phyloP scores from a whole-genome alignment of 2,797 vertebrate species.

The Nyctalus aviator region DNA sequence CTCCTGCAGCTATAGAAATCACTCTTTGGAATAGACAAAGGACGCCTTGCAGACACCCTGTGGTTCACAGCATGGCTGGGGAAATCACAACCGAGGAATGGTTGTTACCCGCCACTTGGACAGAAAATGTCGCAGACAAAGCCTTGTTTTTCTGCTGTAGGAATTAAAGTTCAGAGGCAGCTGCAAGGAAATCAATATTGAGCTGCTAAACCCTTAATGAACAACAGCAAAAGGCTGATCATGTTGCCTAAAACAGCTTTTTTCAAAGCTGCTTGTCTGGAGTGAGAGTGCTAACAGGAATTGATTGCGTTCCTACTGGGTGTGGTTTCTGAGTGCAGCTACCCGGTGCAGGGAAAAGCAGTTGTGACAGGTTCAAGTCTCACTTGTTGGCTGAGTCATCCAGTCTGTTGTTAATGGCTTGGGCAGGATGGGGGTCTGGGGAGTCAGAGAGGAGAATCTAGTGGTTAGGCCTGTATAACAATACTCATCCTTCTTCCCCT shows the following conservation, averaged over 20 bases:
- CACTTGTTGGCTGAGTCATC: neutral
- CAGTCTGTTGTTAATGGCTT: neutral
- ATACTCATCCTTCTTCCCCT: neutral
- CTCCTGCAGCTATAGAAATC: slow-evolving; percentile 60
- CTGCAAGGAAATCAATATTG: slow-evolving; percentile 85
- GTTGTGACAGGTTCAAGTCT: slow-evolving; percentile 33
- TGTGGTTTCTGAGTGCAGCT: slow-evolving; percentile 66
- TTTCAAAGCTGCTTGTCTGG: slow-evolving; percentile 75
- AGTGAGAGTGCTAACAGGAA: slow-evolving; percentile 76
- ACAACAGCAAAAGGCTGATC: slow-evolving; percentile 86
- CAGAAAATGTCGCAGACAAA: slow-evolving; percentile 86
- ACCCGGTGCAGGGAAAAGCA: neutral
- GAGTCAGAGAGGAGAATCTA: neutral
- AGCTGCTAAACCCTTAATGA: slow-evolving; percentile 87
- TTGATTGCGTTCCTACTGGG: slow-evolving; percentile 74
- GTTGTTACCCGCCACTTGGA: slow-evolving; percentile 84
- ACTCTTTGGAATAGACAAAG: slow-evolving; percentile 77
- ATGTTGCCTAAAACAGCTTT: slow-evolving; percentile 80
- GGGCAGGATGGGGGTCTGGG: too few species aligned
- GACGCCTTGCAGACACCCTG: slow-evolving; percentile 74
- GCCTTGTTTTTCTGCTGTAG: slow-evolving; percentile 85
- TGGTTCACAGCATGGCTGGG: slow-evolving; percentile 74
- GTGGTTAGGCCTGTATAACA: neutral
- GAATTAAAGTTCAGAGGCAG: slow-evolving; percentile 87
- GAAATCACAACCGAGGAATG: slow-evolving; percentile 84